Evolutionary conservation across 37 sponge, comb jelly and placozoan genomes (phyloP), one percentile per base, ranked within the genome.

Genomic region (Chondrosia reniformis): DNA sequence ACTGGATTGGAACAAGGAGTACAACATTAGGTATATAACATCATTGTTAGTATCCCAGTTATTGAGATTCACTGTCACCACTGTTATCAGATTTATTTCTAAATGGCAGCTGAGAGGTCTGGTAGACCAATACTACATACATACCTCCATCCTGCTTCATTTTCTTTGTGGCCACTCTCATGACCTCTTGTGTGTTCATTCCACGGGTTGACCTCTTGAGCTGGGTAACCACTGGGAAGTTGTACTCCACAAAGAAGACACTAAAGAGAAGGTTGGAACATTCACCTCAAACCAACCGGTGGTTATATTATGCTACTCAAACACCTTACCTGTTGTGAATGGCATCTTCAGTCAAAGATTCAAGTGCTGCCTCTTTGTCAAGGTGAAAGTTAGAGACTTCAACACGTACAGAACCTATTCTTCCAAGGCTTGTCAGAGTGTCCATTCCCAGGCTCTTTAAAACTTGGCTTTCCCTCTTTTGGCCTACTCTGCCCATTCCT

Each of bases 171-270:
- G 89, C 81, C 21, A 89, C 63, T 39, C 85, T 80, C 72, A 81
- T 79, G n/a, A 82, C 66, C 24, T 87, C 83, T 10, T 82, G 63
- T 40, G 71, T 39, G 33, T 39, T 28, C 1, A 67, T 31, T 43
- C 24, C 43, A 22, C 28, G n/a, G 72, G 34, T 0, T 19, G 40
- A 15, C 38, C 25, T 9, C 0, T 27, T 52, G n/a, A 44, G 0
- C 22, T 37, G 28, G 13, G 79, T 5, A 1, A 61, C 40, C 27
- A 84, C 73, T 27, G 89, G 89, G 46, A 89, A 84, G 56, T 77
- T 73, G 55, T 89, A 89, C 72, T 89, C 89, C 71, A 89, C 85
- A 80, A 89, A 89, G 45, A 79, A 89, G 34, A 80, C 84, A 34
- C 66, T 40, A 44, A 79, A 83, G 30, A 43, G 33, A n/a, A n/a